Base-by-base conservation (phyloP, 2,888 invertebrate genomes). In the Drosophila siamana region DNA sequence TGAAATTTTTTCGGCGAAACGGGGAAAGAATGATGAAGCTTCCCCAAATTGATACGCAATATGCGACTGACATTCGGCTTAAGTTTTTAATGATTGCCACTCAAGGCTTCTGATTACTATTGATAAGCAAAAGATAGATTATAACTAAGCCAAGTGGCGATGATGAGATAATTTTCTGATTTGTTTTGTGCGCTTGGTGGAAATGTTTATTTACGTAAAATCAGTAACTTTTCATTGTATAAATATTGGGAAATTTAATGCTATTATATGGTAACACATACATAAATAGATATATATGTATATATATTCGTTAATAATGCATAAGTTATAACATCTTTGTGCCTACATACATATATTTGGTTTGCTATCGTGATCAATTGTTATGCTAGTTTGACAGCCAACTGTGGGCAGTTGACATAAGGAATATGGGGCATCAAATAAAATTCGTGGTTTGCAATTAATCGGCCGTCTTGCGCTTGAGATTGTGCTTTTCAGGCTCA, bases 401-500 rank as follows among this genome's bases (percentile, higher is more conserved):
- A 59, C 47, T 66, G 65, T 26, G 15, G 28, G 33, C 15, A 38
- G 36, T 64, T 40, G 26, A 54, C 28, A 57, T 46, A 54, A 48
- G 30, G 22, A n/a, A 9, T 57, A 62, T 68, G 38, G 41, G 46
- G 22, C 22, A 33, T 62, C 46, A 69, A 69, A 66, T 60, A 38
- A 69, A 69, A 66, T 63, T 73, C 44, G 50, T 41, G 19, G 13
- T 5, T 1, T 36, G 13, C 2, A 22, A 44, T 71, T 63, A 82
- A 36, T 86, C 70, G 38, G 74, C 72, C 2, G 61, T 33, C 63
- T 82, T 90, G 30, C 79, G 79, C 44, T 80, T 69, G 8, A 96
- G 93, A 19, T 93, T 93, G 91, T 97, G 95, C 78, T 94, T 91
- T 74, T 94, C 93, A 0, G 98, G 98, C 90, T 97, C 95, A 54